Base-by-base conservation (phyloP, 1,140 invertebrate species). In the Drosophila tsacasi region DNA sequence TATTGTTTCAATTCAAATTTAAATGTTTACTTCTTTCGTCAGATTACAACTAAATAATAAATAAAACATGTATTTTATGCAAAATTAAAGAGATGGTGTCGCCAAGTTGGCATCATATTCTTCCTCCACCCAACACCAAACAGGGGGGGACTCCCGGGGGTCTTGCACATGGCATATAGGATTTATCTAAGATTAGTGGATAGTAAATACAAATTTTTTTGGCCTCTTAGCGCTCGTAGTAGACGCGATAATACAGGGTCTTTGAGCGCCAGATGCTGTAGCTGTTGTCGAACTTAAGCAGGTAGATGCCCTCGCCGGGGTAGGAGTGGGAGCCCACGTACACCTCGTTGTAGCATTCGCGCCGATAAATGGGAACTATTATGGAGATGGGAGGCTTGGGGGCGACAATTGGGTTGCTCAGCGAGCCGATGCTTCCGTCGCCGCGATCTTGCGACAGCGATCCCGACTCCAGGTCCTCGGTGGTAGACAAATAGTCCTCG, bases 241-340 rank as follows among this genome's bases (percentile, higher is more conserved):
- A 99, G 46, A 99, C 98, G 93, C 99, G 95, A 94, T 99, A 99
- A 93, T 99, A 99, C 30, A 99, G 95, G 13, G 98, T 99, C 96
- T 99, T 99, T 80, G 98, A 99, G 83, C 99, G 96, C 99, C 99
- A 99, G 62, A 99, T 94, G 46, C 98, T 99, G 94, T 99, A 99
- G 1, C 98, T 99, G 94, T 99, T 99, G 94, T 99, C 99, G 94
- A 99, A 99, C 94, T 99, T 99, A 10, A 99, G 94, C 92, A 99
- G 94, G 94, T 99, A 99, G 40, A 99, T 97, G 40, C 99, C 99
- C 94, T 98, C 96, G 21, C 97, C 99, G 6, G 99, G 99, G 94
- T 99, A 99, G 27, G 96, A 94, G 94, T 99, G 99, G 79, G 97
- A 98, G 10, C 99, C 99, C 47, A 98, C 98, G 91, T 99, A 99